Evolutionary conservation across 1,140 invertebrate species (phyloP).

Genomic region (Meloidogyne floridensis): DNA sequence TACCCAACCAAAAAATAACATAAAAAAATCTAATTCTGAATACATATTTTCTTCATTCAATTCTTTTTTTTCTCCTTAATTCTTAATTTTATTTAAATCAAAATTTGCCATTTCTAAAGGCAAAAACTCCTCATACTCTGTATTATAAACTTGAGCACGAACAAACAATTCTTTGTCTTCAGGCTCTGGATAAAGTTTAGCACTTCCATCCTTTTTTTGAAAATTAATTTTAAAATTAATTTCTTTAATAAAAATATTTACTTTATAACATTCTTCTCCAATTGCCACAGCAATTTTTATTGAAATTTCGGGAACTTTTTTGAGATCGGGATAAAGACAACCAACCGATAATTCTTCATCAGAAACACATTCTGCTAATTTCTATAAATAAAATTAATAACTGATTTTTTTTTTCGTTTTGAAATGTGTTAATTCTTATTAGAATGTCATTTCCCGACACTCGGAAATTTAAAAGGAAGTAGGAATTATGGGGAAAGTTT

Average conservation of each 20-base stretch:
- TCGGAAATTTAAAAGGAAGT: too few relatives aligned
- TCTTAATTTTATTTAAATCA: too few relatives aligned
- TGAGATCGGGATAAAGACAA: constrained; percentile 87
- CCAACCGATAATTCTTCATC: constrained; percentile 80
- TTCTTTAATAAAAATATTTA: constrained; percentile 11
- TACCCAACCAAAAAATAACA: background rate
- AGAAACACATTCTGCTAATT: constrained; percentile 76
- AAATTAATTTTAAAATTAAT: constrained; percentile 4
- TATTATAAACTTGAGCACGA: constrained; percentile 68
- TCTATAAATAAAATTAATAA: constrained; percentile 13
- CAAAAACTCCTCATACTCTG: constrained; percentile 69
- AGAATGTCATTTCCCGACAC: too few relatives aligned
- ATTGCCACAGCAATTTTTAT: constrained; percentile 81
- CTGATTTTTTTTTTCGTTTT: too few relatives aligned
- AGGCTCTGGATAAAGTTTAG: constrained; percentile 70
- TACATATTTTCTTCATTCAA: too few relatives aligned
- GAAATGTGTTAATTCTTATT: too few relatives aligned
- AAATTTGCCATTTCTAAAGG: constrained; percentile 17
- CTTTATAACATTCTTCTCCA: constrained; percentile 81
- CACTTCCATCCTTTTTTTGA: constrained; percentile 67
- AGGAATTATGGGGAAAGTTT: too few relatives aligned
- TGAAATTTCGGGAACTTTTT: constrained; percentile 83
- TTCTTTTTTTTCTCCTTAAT: too few relatives aligned
- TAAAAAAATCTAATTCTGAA: background rate
- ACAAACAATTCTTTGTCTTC: constrained; percentile 69